These are phyloP conservation scores for Lasioglossum zephyrum DNA, from an alignment of 2,888 invertebrate genomes.

Conservation along the genomic window DNA sequence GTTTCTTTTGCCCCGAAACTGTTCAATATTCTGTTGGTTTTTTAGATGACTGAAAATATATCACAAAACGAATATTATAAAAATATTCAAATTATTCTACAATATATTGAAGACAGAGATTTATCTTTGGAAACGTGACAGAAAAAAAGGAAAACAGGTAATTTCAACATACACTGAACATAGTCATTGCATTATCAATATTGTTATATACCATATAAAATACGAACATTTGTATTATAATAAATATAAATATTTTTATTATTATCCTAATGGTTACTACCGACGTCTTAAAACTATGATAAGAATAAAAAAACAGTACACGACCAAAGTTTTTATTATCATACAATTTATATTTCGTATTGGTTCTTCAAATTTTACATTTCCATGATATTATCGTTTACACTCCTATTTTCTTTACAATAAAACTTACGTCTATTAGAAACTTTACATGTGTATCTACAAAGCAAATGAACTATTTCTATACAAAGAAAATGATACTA, in stretches of 20 bases:
- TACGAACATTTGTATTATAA: conserved; percentile 13
- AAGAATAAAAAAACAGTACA: background rate
- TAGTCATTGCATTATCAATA: background rate
- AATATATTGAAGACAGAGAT: conserved; percentile 67
- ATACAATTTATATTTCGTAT: conserved; percentile 48
- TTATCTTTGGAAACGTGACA: conserved; percentile 8
- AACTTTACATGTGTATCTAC: conserved; percentile 63
- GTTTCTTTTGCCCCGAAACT: background rate
- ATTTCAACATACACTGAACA: conserved; percentile 5
- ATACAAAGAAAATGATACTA: conserved; percentile 48
- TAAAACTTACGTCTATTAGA: conserved; percentile 51
- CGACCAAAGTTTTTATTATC: conserved; percentile 42
- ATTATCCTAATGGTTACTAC: background rate
- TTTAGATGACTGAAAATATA: conserved; percentile 61
- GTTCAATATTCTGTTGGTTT: conserved; percentile 21
- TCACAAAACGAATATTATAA: conserved; percentile 71
- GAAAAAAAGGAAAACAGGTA: background rate
- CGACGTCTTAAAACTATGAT: conserved; percentile 4
- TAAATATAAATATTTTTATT: conserved; percentile 13
- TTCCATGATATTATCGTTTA: conserved; percentile 39
- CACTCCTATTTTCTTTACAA: conserved; percentile 45
- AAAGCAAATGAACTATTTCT: conserved; percentile 59
- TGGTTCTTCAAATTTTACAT: conserved; percentile 36
- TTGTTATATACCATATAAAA: conserved; percentile 19
- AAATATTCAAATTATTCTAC: conserved; percentile 75